A percentile compares a stretch with the other conserved stretches of the same genome.
These are phyloP conservation scores for Lepidurus apus DNA, from an alignment of 1,140 invertebrate genomes.

Conservation along the genomic window DNA sequence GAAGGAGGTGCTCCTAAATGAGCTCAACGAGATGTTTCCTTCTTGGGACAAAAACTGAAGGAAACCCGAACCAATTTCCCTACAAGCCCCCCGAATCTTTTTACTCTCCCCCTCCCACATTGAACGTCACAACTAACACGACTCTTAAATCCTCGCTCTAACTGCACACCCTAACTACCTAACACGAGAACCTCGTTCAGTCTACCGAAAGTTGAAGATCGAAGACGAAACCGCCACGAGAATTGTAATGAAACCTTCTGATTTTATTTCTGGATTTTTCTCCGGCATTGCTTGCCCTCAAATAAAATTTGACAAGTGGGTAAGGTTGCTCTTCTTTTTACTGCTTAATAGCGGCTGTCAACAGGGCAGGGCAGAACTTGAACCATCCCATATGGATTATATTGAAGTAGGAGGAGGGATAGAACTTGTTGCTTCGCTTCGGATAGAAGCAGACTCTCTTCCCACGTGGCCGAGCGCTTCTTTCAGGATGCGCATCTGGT, in stretches of 20 bases:
- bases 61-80: slow-evolving; percentile 10
- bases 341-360: slow-evolving; percentile 18
- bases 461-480: background rate
- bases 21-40: slow-evolving; percentile 21
- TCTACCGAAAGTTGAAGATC: too few relatives aligned
- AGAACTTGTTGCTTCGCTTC: slow-evolving; percentile 9
- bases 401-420: slow-evolving; percentile 12
- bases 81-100: background rate
- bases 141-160: too few relatives aligned
- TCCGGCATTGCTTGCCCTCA: background rate
- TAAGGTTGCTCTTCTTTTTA: slow-evolving; percentile 6
- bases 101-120: background rate
- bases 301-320: slow-evolving; percentile 19
- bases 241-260: background rate
- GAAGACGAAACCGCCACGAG: background rate
- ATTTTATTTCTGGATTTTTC: background rate
- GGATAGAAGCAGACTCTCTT: background rate
- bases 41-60: background rate
- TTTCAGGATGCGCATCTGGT: slow-evolving; percentile 21
- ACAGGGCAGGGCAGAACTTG: slow-evolving; percentile 7
- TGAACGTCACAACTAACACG: background rate
- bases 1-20: slow-evolving; percentile 4
- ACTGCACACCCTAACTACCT: too few relatives aligned
- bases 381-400: slow-evolving; percentile 12
- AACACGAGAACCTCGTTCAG: too few relatives aligned